These are phyloP conservation scores for Epinotia demarniana DNA, from an alignment of 2,888 invertebrate species.

Conservation along the genomic window DNA sequence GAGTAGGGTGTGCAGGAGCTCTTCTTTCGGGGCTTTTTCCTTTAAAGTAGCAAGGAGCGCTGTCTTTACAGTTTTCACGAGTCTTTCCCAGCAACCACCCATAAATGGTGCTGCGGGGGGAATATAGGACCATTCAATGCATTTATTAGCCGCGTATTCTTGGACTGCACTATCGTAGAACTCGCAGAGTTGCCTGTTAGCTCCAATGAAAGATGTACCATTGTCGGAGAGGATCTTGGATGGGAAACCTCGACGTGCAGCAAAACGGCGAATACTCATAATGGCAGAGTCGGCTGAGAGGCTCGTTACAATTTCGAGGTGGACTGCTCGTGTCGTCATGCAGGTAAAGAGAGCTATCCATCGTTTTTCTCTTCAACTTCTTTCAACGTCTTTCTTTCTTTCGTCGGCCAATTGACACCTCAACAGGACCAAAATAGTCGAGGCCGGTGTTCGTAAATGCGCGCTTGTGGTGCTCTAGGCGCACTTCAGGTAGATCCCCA, in stretches of 20 bases:
- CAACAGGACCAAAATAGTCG: no score
- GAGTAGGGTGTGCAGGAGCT: no score
- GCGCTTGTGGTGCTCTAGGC: no score
- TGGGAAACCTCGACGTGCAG: conserved; percentile 2
- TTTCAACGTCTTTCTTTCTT: no score
- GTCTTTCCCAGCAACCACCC: neutral
- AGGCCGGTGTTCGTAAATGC: no score
- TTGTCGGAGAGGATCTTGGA: neutral
- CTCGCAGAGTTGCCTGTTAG: neutral
- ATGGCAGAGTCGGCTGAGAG: neutral
- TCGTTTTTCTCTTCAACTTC: no score
- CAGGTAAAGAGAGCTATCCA: conserved; percentile 1
- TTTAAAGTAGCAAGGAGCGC: neutral
- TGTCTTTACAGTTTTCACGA: neutral
- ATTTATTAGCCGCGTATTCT: no score
- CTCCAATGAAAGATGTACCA: neutral
- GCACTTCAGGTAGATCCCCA: no score
- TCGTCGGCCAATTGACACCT: no score
- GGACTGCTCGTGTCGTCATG: neutral
- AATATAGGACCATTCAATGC: neutral
- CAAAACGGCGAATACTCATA: neutral
- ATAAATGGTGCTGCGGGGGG: neutral
- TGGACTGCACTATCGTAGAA: neutral
- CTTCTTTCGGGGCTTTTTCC: no score
- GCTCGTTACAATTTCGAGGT: no score